Conservation (phyloP, 2,888 invertebrate species). For the Crematogaster levior region DNA sequence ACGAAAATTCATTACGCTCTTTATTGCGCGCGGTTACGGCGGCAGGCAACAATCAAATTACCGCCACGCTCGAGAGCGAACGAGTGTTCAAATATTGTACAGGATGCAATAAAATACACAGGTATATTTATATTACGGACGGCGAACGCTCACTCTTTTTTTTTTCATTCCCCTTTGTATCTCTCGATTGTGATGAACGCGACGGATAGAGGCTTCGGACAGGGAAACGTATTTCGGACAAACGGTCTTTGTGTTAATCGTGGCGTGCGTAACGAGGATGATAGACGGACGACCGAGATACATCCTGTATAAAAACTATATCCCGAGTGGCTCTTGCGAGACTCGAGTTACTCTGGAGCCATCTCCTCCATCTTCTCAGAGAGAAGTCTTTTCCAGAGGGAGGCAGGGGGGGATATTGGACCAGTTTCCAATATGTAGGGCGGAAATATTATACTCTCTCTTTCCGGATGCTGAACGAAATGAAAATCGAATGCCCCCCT, state of each 20-base stretch:
- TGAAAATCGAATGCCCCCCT: slow-evolving; percentile 54
- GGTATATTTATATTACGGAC: background rate
- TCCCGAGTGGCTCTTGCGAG: slow-evolving; percentile 17
- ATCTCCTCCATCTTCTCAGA: no score
- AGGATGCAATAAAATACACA: slow-evolving; percentile 11
- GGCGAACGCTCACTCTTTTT: background rate
- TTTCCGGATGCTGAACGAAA: slow-evolving; percentile 41
- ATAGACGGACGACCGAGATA: background rate
- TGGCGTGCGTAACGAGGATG: background rate
- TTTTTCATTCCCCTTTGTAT: background rate
- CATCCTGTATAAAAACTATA: slow-evolving; percentile 2
- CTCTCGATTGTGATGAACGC: background rate
- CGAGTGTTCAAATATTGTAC: background rate
- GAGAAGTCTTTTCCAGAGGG: background rate
- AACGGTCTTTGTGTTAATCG: slow-evolving; percentile 3
- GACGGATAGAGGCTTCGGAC: background rate
- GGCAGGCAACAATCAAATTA: slow-evolving; percentile 20
- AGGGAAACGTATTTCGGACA: background rate
- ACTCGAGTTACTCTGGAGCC: background rate
- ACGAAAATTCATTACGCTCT: slow-evolving; percentile 38
- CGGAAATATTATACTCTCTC: slow-evolving; percentile 26
- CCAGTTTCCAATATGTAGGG: slow-evolving; percentile 45
- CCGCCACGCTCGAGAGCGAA: background rate
- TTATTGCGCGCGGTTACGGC: slow-evolving; percentile 26
- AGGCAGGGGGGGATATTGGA: slow-evolving; percentile 3